Evolutionary conservation across 2,113 vertebrate species (phyloP).

Genomic region (Prochilodus magdalenae): DNA sequence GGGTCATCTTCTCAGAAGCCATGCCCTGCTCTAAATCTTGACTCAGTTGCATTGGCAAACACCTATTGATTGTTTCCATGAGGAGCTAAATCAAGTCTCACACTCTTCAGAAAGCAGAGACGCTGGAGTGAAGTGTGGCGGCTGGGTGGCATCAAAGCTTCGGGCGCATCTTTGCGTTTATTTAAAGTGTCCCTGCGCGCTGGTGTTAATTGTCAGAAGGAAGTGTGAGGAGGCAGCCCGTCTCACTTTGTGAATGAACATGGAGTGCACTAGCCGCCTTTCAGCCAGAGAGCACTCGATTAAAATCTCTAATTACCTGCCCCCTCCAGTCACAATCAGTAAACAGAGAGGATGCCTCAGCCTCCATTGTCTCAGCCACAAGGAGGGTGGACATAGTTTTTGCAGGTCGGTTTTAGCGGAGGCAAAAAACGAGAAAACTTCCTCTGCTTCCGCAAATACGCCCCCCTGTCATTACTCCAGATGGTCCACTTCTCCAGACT

Average conservation of each 20-base stretch:
- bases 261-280: conserved; percentile 30
- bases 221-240: conserved; percentile 40
- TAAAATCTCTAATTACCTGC: conserved; percentile 51
- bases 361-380: conserved; percentile 47
- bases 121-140: conserved; percentile 2
- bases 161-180: conserved; percentile 28
- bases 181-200: conserved; percentile 30
- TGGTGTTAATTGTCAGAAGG: conserved; percentile 54
- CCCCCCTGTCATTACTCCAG: conserved; percentile 40
- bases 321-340: conserved; percentile 33
- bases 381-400: neutral
- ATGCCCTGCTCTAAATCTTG: neutral
- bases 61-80: conserved; percentile 40
- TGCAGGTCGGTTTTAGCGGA: conserved; percentile 22
- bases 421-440: conserved; percentile 45
- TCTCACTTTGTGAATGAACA: conserved; percentile 39
- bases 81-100: conserved; percentile 16
- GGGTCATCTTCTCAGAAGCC: too few relatives aligned
- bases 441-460: conserved; percentile 23
- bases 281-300: conserved; percentile 46
- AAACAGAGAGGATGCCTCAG: conserved; percentile 45
- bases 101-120: conserved; percentile 9
- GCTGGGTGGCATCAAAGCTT: conserved; percentile 24
- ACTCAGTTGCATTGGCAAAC: conserved; percentile 40
- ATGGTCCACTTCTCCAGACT: conserved; percentile 44